Evolutionary conservation across 2,113 vertebrate species (phyloP), one percentile per base, ranked within the genome.

Genomic region (Vicugna pacos): DNA sequence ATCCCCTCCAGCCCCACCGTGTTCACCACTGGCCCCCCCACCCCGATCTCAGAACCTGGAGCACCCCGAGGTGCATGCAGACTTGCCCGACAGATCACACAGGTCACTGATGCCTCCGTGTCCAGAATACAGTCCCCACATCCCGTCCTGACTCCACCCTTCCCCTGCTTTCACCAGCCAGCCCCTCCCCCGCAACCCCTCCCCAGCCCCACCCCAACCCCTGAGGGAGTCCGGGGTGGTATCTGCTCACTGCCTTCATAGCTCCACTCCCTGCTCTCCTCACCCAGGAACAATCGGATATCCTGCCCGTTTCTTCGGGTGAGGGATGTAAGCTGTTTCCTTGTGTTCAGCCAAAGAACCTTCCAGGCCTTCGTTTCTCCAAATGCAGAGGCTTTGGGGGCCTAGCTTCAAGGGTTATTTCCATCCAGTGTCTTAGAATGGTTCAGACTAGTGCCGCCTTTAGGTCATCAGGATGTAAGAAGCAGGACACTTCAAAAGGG

Each of bases 391-490:
- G n/a, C 52, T 90, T 30, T 19, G 58, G 75, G 58, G 72, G 67
- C 54, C 13, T 0, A 2, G 38, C 50, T 0, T 10, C 4, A n/a
- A 26, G 67, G 86, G 67, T 62, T 16, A 3, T 42, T 46, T 67
- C 76, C 19, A 3, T n/a, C 46, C 60, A 4, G 76, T 7, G 0
- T 85, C 92, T 80, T 50, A 8, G 65, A 85, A n/a, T 15, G 8
- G 20, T 4, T 35, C 8, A 56, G 72, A 15, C 32, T 11, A 3
- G 5, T 2, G 2, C 6, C 32, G 28, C 70, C 30, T 76, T 35
- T 1, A 30, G 54, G 11, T 12, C 20, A 0, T 10, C 2, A 9
- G 56, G 14, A 3, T 16, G 0, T 4, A 10, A 62, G 79, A 30
- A 20, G 1, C 3, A 6, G 30, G 13, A 19, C 42, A 22, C 62